These are phyloP conservation scores for Platyscapa corneri DNA, from an alignment of 1,140 invertebrate species.

Conservation along the genomic window DNA sequence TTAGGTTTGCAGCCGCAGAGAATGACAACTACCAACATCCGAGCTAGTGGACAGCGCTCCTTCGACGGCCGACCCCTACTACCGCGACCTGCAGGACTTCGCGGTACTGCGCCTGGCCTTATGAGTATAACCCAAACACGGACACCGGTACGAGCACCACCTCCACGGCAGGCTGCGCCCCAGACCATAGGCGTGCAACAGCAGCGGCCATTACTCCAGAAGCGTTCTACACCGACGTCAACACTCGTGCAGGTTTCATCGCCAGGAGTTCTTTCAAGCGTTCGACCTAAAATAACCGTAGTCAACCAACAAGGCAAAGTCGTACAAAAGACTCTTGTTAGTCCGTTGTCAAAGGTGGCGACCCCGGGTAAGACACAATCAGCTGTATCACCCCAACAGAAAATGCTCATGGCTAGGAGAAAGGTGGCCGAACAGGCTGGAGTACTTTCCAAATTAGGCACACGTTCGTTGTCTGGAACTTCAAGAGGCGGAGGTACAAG, in stretches of 20 bases:
- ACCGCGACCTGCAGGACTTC: slow-evolving; percentile 60
- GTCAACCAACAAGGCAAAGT: slow-evolving; percentile 42
- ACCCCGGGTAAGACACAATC: slow-evolving; percentile 65
- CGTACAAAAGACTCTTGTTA: slow-evolving; percentile 48
- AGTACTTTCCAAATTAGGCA: slow-evolving; percentile 58
- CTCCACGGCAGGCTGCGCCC: background rate
- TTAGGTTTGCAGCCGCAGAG: slow-evolving; percentile 61
- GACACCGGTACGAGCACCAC: slow-evolving; percentile 26
- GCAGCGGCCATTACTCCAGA: slow-evolving; percentile 26
- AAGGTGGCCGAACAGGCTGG: slow-evolving; percentile 71
- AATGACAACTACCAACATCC: slow-evolving; percentile 57
- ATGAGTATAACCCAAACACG: slow-evolving; percentile 27
- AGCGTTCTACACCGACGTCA: background rate
- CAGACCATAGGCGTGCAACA: background rate
- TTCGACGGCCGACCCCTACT: slow-evolving; percentile 65
- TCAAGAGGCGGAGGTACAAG: slow-evolving; percentile 58
- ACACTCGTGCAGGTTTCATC: slow-evolving; percentile 42
- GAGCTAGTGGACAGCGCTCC: slow-evolving; percentile 52
- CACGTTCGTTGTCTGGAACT: slow-evolving; percentile 55
- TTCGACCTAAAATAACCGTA: slow-evolving; percentile 37
- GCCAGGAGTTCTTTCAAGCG: background rate
- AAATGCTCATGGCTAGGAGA: slow-evolving; percentile 70
- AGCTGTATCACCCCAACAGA: slow-evolving; percentile 70
- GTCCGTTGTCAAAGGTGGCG: slow-evolving; percentile 27
- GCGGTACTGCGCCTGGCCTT: background rate